Conservation (phyloP, 2,888 invertebrate species). For the Aplocera efformata region DNA sequence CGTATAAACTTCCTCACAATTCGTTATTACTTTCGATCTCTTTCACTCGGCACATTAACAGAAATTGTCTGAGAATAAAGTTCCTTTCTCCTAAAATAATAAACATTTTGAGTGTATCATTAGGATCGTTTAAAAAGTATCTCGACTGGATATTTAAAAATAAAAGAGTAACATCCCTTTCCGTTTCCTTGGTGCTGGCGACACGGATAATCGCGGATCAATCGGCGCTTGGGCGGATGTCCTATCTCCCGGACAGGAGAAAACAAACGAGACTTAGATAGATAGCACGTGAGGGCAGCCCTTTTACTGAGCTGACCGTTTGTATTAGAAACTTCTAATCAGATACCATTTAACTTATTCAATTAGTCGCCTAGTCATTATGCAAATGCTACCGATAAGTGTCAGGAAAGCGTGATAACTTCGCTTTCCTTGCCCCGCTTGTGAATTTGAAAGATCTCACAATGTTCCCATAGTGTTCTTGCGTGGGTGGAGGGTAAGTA, state of each 20-base stretch:
- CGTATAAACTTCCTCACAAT: slow-evolving; percentile 5
- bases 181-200: slow-evolving; percentile 46
- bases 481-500: slow-evolving; percentile 49
- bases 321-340: slow-evolving; percentile 12
- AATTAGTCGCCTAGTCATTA: slow-evolving; percentile 15
- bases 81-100: slow-evolving; percentile 43
- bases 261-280: slow-evolving; percentile 15
- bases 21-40: slow-evolving; percentile 8
- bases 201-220: slow-evolving; percentile 50
- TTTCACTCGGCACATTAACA: slow-evolving; percentile 18
- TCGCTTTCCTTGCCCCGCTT: slow-evolving; percentile 31
- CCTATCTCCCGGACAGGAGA: slow-evolving; percentile 32
- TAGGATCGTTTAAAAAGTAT: slow-evolving; percentile 38
- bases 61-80: slow-evolving; percentile 32
- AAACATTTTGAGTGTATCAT: slow-evolving; percentile 41
- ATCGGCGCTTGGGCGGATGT: slow-evolving; percentile 49
- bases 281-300: slow-evolving; percentile 2
- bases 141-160: slow-evolving; percentile 42
- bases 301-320: slow-evolving; percentile 3
- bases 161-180: slow-evolving; percentile 54
- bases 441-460: slow-evolving; percentile 12
- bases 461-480: slow-evolving; percentile 30
- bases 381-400: slow-evolving; percentile 19
- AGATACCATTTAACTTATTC: slow-evolving; percentile 5
- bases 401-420: slow-evolving; percentile 26